Percentiles rank a stretch among this genome's conserved stretches.
Evolutionary conservation across 2,113 vertebrate species (phyloP).

Genomic region (Typhlomys cinereus): DNA sequence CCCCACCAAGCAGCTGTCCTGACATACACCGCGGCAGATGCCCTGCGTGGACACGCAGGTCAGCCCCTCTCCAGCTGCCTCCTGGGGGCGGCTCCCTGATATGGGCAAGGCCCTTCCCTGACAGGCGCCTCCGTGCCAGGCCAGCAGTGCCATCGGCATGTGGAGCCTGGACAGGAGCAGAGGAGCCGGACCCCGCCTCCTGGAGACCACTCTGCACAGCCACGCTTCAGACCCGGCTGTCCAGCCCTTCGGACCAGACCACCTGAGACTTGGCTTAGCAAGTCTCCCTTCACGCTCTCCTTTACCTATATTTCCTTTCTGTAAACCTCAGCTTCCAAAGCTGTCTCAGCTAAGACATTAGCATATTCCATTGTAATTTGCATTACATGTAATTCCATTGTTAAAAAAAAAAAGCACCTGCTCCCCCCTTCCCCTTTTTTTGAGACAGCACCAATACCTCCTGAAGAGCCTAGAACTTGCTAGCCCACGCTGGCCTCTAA

Average conservation of each 20-base stretch:
- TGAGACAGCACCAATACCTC: background rate
- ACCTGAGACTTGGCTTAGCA: background rate
- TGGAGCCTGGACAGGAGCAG: background rate
- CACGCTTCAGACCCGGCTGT: background rate
- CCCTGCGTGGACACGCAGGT: background rate
- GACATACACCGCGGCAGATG: no score
- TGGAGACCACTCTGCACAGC: fast-evolving
- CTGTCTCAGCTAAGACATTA: background rate
- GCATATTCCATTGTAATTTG: background rate
- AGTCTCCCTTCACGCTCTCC: background rate
- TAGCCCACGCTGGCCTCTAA: background rate
- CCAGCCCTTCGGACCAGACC: background rate
- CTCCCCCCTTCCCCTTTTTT: no score
- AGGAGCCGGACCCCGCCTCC: background rate
- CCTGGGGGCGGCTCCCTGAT: background rate
- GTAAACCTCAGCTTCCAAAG: background rate
- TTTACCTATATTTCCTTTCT: background rate
- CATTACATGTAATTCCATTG: no score
- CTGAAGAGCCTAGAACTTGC: background rate
- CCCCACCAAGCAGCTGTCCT: background rate
- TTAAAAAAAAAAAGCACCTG: no score
- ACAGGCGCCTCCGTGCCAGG: background rate
- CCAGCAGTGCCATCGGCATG: background rate
- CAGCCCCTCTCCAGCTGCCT: background rate
- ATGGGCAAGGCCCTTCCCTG: background rate